Evolutionary conservation across 2,113 vertebrate genomes (phyloP).

Genomic region (Lontra canadensis): DNA sequence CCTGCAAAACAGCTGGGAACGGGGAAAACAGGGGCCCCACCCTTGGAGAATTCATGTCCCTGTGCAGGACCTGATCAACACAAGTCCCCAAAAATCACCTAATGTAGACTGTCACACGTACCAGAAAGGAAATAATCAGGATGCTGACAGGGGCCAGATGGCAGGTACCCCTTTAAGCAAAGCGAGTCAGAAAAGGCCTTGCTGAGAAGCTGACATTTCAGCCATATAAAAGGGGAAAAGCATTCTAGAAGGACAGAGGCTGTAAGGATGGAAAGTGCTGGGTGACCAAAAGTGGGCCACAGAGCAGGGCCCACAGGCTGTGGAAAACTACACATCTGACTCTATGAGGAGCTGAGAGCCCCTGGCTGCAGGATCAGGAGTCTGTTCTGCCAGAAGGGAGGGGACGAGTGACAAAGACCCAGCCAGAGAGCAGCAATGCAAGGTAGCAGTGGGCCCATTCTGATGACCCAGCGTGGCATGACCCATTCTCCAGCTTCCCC

Average conservation of each 20-base stretch:
- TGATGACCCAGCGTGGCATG: not conserved
- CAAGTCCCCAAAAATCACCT: not conserved
- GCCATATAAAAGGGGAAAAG: not conserved
- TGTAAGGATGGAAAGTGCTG: not conserved
- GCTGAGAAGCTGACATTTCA: not conserved
- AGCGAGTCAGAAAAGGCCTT: not conserved
- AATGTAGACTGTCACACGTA: not conserved
- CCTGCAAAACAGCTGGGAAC: not conserved
- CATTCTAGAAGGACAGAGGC: not conserved
- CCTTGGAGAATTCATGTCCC: not conserved
- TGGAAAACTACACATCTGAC: not conserved
- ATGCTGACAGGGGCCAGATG: not conserved
- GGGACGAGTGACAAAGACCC: not conserved
- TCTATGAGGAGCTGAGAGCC: not conserved
- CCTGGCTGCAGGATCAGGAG: not conserved
- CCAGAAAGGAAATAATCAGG: not conserved
- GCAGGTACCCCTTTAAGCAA: not conserved
- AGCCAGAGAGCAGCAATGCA: not conserved
- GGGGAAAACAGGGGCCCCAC: not conserved
- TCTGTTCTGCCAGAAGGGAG: not conserved
- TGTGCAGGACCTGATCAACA: not conserved
- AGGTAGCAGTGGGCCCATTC: not conserved
- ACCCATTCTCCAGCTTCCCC: not conserved
- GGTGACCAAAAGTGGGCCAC: not conserved
- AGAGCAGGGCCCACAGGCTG: not conserved